These are phyloP conservation scores for Caloenas nicobarica DNA, from an alignment of 2,113 vertebrate genomes.

Conservation along the genomic window DNA sequence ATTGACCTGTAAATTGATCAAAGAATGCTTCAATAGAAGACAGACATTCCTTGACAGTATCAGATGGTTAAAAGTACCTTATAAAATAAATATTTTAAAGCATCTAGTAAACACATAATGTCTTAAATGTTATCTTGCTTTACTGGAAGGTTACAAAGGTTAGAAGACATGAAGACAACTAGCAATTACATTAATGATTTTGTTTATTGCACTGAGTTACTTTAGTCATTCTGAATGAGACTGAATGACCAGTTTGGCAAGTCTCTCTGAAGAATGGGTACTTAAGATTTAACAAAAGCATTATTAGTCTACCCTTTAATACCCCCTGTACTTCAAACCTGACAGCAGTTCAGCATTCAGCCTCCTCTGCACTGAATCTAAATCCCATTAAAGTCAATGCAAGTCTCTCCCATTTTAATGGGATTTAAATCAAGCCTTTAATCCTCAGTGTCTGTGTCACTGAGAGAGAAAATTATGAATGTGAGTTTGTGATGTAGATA, in stretches of 20 bases:
- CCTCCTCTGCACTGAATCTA: conserved; percentile 26
- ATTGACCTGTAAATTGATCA: neutral
- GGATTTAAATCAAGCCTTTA: conserved; percentile 56
- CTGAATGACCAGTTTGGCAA: conserved; percentile 20
- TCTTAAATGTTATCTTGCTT: neutral
- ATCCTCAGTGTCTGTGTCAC: neutral
- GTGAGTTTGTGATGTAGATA: neutral
- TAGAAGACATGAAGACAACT: neutral
- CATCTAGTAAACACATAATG: neutral
- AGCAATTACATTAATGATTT: neutral
- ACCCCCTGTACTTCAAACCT: conserved; percentile 7
- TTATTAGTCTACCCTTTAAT: conserved; percentile 58
- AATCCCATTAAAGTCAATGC: conserved; percentile 53
- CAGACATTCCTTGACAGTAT: neutral
- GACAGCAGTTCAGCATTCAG: conserved; percentile 14
- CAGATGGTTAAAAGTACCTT: neutral
- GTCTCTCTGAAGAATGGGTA: conserved; percentile 1
- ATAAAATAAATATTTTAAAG: neutral
- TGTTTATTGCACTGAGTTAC: conserved; percentile 13
- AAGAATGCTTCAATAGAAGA: neutral
- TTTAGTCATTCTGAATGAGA: conserved; percentile 5
- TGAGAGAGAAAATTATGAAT: neutral
- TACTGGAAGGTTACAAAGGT: neutral
- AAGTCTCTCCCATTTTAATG: conserved; percentile 40
- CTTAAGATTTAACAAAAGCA: conserved; percentile 50